Conservation (phyloP, 2,113 vertebrate species). For the Mormoops blainvillei region DNA sequence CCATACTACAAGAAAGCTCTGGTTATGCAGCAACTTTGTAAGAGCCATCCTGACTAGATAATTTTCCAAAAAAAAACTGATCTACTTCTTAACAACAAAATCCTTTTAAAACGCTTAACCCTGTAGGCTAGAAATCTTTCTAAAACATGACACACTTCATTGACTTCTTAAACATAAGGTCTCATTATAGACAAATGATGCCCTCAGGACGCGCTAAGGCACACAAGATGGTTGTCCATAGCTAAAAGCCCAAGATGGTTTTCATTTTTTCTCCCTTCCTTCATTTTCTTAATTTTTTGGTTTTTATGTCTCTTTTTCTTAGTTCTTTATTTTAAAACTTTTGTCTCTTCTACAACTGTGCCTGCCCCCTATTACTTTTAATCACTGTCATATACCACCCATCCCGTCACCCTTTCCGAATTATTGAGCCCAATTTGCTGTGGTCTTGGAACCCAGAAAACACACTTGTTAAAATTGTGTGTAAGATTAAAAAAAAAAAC, state of each 20-base stretch:
- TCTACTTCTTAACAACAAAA: background rate
- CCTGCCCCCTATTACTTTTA: background rate
- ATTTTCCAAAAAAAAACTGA: background rate
- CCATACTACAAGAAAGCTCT: background rate
- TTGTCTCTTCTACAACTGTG: background rate
- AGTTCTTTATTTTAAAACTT: background rate
- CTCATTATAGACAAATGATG: background rate
- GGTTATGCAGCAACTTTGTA: background rate
- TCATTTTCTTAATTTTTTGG: background rate
- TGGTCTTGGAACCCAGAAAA: background rate
- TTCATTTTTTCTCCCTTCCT: background rate
- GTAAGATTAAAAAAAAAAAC: background rate
- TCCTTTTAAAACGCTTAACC: background rate
- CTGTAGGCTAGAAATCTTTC: background rate
- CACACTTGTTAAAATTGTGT: background rate
- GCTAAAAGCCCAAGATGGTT: background rate
- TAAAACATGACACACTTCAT: background rate
- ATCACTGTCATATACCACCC: background rate
- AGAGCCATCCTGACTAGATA: background rate
- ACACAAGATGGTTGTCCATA: background rate
- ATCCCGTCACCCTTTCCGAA: background rate
- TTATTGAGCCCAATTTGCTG: background rate
- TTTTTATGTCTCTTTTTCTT: background rate
- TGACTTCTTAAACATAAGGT: background rate
- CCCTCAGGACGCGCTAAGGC: background rate